phyloP scores from a whole-genome alignment of 2,113 vertebrate genomes.

The Sphyrna mokarran region DNA sequence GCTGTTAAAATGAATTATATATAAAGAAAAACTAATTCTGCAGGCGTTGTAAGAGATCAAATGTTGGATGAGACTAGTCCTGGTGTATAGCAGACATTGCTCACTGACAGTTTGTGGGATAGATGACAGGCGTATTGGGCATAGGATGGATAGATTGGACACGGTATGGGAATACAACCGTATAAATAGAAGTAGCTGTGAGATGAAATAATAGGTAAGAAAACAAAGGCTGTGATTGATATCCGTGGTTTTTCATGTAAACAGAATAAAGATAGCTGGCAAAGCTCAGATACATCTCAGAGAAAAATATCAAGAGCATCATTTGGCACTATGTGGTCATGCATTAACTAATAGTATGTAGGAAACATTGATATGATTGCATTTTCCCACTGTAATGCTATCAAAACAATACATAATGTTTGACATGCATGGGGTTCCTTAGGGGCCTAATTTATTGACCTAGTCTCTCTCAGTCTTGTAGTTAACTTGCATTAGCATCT shows the following conservation, averaged over 20 bases:
- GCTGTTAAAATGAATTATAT: too few species aligned
- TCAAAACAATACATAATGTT: background rate
- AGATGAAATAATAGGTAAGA: background rate
- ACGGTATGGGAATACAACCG: background rate
- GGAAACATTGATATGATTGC: background rate
- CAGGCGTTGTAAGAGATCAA: background rate
- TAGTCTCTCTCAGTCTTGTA: background rate
- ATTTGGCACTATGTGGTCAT: background rate
- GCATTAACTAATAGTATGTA: background rate
- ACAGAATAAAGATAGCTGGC: background rate
- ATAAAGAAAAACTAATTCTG: background rate
- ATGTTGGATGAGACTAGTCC: background rate
- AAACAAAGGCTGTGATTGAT: background rate
- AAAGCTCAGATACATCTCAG: background rate
- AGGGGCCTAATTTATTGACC: background rate
- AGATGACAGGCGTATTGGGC: background rate
- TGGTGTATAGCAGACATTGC: background rate
- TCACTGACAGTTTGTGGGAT: background rate
- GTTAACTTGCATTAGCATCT: background rate
- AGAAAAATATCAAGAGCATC: background rate
- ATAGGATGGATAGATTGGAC: background rate
- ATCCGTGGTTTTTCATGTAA: background rate
- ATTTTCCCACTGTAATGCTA: too few species aligned
- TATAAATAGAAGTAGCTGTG: background rate
- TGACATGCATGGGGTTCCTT: background rate